Evolutionary conservation across 2,113 vertebrate genomes (phyloP).

Genomic region (Lepus americanus): DNA sequence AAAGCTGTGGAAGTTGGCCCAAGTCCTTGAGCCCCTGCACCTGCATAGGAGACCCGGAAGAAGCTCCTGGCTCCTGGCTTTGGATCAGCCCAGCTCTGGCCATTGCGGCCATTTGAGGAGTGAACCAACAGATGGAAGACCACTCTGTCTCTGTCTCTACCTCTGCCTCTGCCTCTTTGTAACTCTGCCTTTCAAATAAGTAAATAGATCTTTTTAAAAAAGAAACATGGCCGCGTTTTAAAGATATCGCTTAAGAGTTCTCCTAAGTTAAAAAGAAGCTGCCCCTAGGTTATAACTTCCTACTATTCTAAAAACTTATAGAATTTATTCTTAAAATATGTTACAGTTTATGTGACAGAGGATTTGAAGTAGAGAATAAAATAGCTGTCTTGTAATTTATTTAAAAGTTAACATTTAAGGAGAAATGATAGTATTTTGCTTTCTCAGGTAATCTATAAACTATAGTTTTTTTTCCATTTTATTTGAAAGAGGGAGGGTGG

Average conservation of each 20-base stretch:
- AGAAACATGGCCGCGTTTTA: background rate
- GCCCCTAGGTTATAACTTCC: background rate
- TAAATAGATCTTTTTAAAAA: too few species aligned
- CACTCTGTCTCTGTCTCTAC: too few species aligned
- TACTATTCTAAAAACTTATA: background rate
- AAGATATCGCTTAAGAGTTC: constrained; percentile 13
- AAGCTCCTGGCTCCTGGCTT: too few species aligned
- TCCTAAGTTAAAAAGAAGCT: background rate
- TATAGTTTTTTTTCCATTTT: background rate
- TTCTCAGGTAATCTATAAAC: background rate
- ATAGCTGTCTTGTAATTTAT: background rate
- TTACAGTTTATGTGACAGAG: background rate
- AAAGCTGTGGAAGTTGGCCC: too few species aligned
- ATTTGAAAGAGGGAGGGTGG: background rate
- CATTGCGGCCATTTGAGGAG: too few species aligned
- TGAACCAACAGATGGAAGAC: too few species aligned
- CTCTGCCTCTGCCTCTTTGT: too few species aligned
- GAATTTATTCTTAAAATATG: background rate
- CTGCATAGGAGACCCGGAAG: too few species aligned
- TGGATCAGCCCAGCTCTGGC: too few species aligned
- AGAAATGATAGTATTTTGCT: background rate
- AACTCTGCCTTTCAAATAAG: too few species aligned
- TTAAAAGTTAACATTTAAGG: constrained; percentile 55
- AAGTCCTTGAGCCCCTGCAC: too few species aligned
- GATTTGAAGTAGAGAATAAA: constrained; percentile 51